Evolutionary conservation across 1,140 invertebrate genomes (phyloP).

Genomic region (Aphelenchoides avenae): DNA sequence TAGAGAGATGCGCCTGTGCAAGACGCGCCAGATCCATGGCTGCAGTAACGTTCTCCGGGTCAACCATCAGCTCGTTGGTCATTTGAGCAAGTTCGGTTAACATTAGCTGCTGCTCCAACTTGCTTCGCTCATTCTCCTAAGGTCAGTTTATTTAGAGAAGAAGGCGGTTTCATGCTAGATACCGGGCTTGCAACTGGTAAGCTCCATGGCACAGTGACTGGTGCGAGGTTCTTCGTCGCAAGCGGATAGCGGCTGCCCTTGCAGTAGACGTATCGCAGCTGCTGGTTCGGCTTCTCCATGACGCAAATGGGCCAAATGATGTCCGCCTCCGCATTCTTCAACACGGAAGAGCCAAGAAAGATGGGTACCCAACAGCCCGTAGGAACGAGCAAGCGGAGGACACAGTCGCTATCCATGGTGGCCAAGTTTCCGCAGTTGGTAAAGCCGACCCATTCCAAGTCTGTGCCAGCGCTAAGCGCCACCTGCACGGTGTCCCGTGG

Average conservation of each 20-base stretch:
- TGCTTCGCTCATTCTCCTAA: conserved; percentile 5
- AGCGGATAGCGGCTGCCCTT: background rate
- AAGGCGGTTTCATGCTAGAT: background rate
- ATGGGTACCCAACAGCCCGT: conserved; percentile 11
- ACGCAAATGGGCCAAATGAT: conserved; percentile 22
- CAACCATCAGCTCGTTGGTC: background rate
- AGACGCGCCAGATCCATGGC: background rate
- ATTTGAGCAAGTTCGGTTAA: conserved; percentile 5
- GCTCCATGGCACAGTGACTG: conserved; percentile 5
- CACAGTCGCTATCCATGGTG: conserved; percentile 16
- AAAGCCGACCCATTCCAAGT: conserved; percentile 8
- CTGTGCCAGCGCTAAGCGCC: conserved; percentile 1
- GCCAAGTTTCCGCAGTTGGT: conserved; percentile 12
- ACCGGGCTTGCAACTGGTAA: conserved; percentile 6
- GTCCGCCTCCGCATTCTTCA: conserved; percentile 12
- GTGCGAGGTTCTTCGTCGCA: background rate
- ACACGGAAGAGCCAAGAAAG: conserved; percentile 9
- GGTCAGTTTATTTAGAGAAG: background rate
- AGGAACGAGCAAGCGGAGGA: conserved; percentile 10
- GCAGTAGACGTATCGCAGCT: conserved; percentile 13
- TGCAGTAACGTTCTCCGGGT: background rate
- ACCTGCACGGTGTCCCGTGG: background rate
- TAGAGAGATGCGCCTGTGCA: conserved; percentile 10
- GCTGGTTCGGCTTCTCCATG: conserved; percentile 1
- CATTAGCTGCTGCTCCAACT: conserved; percentile 6